phyloP scores from a whole-genome alignment of 2,888 invertebrate genomes.

The Mechanitis mazaeus region DNA sequence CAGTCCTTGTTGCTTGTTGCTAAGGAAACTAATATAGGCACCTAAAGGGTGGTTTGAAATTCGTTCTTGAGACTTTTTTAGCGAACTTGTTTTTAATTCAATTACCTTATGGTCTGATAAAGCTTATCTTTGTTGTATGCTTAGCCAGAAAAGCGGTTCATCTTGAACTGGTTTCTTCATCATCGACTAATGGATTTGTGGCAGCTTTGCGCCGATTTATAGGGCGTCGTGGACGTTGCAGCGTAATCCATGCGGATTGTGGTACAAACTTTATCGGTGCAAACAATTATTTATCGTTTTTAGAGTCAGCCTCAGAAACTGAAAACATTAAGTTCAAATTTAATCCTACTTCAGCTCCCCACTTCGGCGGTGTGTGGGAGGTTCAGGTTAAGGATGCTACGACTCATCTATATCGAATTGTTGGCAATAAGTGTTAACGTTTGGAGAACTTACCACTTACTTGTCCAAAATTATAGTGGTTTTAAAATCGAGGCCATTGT shows the following conservation, averaged over 20 bases:
- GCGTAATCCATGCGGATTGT: slow-evolving; percentile 14
- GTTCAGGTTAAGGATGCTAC: slow-evolving; percentile 16
- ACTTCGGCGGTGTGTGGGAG: slow-evolving; percentile 23
- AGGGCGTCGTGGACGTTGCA: background rate
- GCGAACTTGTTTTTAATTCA: too few relatives aligned
- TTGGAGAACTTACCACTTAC: slow-evolving; percentile 16
- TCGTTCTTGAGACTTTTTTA: too few relatives aligned
- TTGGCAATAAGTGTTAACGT: slow-evolving; percentile 19
- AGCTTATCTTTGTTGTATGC: slow-evolving; percentile 4
- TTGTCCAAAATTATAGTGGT: slow-evolving; percentile 9
- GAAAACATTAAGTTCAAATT: slow-evolving; percentile 15
- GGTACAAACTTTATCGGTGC: slow-evolving; percentile 22
- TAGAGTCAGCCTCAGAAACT: slow-evolving; percentile 2
- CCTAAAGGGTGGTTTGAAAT: too few relatives aligned
- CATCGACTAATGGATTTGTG: slow-evolving; percentile 12
- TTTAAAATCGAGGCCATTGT: slow-evolving; percentile 8
- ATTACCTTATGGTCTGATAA: background rate
- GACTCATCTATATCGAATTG: slow-evolving; percentile 15
- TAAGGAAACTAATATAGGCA: too few relatives aligned
- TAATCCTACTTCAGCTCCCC: slow-evolving; percentile 15
- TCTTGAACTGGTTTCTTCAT: slow-evolving; percentile 12
- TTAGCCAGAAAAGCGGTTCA: slow-evolving; percentile 13
- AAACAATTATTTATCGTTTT: slow-evolving; percentile 1
- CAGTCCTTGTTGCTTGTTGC: too few relatives aligned
- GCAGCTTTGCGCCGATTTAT: slow-evolving; percentile 13